Evolutionary conservation across 2,888 invertebrate species (phyloP).

Genomic region (Acanthopleura granulata): DNA sequence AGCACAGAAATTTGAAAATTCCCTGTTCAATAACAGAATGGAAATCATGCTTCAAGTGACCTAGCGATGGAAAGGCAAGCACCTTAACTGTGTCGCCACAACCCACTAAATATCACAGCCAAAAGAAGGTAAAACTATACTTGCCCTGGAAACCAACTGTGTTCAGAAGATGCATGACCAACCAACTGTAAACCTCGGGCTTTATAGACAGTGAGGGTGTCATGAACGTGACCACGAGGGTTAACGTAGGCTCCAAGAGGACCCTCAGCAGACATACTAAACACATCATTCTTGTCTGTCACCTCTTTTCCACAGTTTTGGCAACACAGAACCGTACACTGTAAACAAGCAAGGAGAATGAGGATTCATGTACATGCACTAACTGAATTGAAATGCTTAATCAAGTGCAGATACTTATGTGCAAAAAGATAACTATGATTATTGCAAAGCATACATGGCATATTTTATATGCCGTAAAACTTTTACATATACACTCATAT

Average conservation of each 20-base stretch:
- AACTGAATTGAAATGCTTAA: no score
- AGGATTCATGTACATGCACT: neutral
- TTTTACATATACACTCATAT: no score
- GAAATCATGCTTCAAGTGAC: no score
- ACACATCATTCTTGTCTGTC: slow-evolving; percentile 76
- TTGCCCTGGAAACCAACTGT: slow-evolving; percentile 89
- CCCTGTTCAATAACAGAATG: no score
- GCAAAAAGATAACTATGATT: no score
- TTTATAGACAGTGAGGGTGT: slow-evolving; percentile 78
- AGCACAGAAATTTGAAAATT: no score
- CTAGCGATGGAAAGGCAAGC: no score
- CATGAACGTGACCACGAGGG: slow-evolving; percentile 83
- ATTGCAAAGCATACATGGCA: no score
- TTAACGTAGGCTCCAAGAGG: slow-evolving; percentile 85
- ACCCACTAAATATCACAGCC: no score
- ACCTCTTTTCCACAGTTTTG: slow-evolving; percentile 57
- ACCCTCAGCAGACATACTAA: slow-evolving; percentile 86
- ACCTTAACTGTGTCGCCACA: no score
- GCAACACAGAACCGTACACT: slow-evolving; percentile 72
- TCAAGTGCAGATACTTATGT: no score
- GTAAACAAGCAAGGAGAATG: slow-evolving; percentile 30
- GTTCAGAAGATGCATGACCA: slow-evolving; percentile 77
- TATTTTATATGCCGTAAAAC: no score
- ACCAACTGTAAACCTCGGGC: slow-evolving; percentile 69
- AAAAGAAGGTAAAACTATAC: slow-evolving; percentile 30